These are phyloP conservation scores for Phalacrocorax carbo DNA, from an alignment of 2,113 vertebrate species.

Conservation along the genomic window DNA sequence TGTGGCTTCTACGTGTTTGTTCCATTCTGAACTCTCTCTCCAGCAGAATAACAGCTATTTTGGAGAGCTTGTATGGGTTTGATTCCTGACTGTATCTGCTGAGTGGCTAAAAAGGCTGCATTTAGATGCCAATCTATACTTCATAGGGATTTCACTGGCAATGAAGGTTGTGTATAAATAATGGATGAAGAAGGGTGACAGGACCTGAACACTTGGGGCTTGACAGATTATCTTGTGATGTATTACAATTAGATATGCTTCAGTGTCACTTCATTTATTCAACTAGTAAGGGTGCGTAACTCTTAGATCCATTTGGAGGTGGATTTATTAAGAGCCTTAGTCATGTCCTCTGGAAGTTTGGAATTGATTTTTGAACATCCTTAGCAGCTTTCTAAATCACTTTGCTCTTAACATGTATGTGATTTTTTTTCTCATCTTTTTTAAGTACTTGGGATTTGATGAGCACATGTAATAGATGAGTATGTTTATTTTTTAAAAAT, in stretches of 20 bases:
- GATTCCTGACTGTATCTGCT: constrained; percentile 17
- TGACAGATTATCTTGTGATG: constrained; percentile 76
- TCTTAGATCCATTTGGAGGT: constrained; percentile 66
- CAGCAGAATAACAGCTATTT: background rate
- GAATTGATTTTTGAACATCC: constrained; percentile 67
- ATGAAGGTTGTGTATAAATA: constrained; percentile 72
- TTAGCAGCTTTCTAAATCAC: constrained; percentile 76
- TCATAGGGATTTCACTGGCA: constrained; percentile 59
- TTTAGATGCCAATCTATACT: constrained; percentile 29
- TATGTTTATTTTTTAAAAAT: background rate
- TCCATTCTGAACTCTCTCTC: background rate
- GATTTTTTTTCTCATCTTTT: background rate
- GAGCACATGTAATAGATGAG: background rate
- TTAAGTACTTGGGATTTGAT: constrained; percentile 25
- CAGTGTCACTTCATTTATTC: constrained; percentile 78
- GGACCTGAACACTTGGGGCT: constrained; percentile 61
- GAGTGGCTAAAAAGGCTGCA: background rate
- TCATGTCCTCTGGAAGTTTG: constrained; percentile 63
- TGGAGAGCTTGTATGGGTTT: background rate
- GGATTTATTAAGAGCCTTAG: constrained; percentile 70
- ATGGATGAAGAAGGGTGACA: constrained; percentile 70
- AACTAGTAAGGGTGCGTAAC: constrained; percentile 58
- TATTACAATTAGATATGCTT: constrained; percentile 76
- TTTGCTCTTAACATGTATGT: background rate
- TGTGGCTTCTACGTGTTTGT: background rate